A percentile compares a stretch with the other conserved stretches of the same genome.
Conservation (phyloP, 2,888 invertebrate species). For the Micoletzkya japonica region DNA sequence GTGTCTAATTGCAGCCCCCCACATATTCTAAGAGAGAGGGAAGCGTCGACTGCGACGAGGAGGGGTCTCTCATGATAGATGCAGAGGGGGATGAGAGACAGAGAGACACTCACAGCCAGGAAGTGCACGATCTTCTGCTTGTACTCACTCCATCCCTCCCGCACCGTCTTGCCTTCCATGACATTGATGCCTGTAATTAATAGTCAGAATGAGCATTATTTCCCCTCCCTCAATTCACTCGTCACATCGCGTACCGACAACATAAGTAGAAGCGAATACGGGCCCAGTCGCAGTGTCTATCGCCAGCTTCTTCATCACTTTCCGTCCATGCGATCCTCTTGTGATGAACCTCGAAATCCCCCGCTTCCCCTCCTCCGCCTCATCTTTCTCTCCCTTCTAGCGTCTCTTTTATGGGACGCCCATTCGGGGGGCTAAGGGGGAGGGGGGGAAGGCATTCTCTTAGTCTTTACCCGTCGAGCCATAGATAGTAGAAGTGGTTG, state of each 20-base stretch:
- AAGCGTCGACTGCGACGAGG: too few species aligned
- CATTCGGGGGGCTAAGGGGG: background rate
- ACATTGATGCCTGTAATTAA: constrained; percentile 21
- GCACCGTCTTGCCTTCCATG: constrained; percentile 15
- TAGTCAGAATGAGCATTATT: background rate
- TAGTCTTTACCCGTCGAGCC: constrained; percentile 15
- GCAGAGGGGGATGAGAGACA: too few species aligned
- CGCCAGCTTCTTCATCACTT: constrained; percentile 10
- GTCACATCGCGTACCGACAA: too few species aligned
- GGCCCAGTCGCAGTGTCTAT: constrained; percentile 13
- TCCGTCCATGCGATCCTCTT: constrained; percentile 3
- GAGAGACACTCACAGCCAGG: constrained; percentile 12
- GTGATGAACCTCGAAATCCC: constrained; percentile 5
- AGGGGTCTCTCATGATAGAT: too few species aligned
- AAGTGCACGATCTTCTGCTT: background rate
- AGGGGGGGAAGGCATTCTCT: background rate
- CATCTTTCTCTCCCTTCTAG: background rate
- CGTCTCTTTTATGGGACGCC: background rate
- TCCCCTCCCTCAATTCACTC: too few species aligned
- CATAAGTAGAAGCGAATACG: constrained; percentile 12
- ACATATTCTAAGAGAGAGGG: background rate
- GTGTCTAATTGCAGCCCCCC: background rate
- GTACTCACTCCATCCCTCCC: constrained; percentile 6
- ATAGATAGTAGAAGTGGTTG: constrained; percentile 25
- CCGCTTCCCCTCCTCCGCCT: too few species aligned